Base-by-base conservation (phyloP, 2,797 vertebrate species). In the Galago senegalensis region DNA sequence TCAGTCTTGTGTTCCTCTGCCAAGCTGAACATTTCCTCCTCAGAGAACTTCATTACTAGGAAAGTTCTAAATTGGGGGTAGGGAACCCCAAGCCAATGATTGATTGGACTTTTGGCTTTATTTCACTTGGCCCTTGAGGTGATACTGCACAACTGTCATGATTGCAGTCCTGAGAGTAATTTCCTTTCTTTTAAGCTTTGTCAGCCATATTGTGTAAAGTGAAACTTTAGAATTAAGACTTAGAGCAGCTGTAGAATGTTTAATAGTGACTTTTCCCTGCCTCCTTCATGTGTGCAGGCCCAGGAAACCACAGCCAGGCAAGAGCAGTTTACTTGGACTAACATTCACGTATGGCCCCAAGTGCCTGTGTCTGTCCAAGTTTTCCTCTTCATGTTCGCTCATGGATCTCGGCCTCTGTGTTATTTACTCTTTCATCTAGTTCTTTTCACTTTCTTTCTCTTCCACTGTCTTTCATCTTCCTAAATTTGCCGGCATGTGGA, bases 1-100 rank as follows among this genome's bases (percentile, higher is more conserved):
- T 89, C 18, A 87, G 65, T 94, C 87, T 94, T 69, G 46, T 95
- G 87, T 96, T 97, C 87, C 65, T 97, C 34, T 88, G 69, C 88
- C 3, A 70, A 92, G 87, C 73, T 96, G 96, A 96, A 96, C 97
- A 97, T 96, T 98, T 98, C 96, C 97, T 98, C 76, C 97, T 97
- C 97, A 94, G 89, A 96, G 95, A 98, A 97, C 77, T 97, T 89
- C 91, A 90, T 92, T 98, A 97, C 97, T 97, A 82, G 94, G 97
- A 97, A 98, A 96, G 93, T 77, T 96, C 87, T 97, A n/a, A 79
- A 20, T 65, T 93, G 80, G 89, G 40, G 69, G 37, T 92, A 79
- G 96, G 96, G 80, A 96, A 86, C 72, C 93, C 92, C 85, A 94
- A 53, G 95, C 96, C 93, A 96, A 13, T 95, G 93, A 97, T 83